These are phyloP conservation scores for Drosophila virilis DNA, from an alignment of 1,140 invertebrate genomes.

Conservation along the genomic window DNA sequence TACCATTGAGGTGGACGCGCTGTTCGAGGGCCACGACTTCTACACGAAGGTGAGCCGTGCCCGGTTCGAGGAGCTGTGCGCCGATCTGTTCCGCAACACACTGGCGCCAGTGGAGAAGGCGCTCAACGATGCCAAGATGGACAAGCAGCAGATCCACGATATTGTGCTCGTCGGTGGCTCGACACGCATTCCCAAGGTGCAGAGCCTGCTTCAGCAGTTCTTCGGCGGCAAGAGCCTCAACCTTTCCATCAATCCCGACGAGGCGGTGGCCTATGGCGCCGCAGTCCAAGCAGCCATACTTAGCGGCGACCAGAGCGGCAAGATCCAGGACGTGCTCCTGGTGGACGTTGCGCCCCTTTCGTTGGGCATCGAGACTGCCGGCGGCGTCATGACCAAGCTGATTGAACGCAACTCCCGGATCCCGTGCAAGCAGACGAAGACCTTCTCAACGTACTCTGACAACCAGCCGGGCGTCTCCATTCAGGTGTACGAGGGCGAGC, in stretches of 20 bases:
- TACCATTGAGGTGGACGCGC: conserved; percentile 90
- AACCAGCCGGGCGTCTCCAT: conserved; percentile 90
- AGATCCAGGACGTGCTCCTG: conserved; percentile 88
- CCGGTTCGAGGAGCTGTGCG: conserved; percentile 93
- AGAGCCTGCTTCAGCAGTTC: conserved; percentile 87
- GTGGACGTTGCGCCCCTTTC: conserved; percentile 86
- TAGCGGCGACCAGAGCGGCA: conserved; percentile 89
- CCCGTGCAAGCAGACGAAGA: conserved; percentile 88
- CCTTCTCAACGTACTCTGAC: conserved; percentile 88
- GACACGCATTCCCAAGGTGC: conserved; percentile 88
- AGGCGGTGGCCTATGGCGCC: conserved; percentile 90
- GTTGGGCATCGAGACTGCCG: conserved; percentile 87
- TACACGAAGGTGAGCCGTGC: conserved; percentile 94
- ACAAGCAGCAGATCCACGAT: conserved; percentile 88
- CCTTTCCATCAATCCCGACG: conserved; percentile 92
- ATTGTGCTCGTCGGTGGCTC: conserved; percentile 88
- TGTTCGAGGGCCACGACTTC: conserved; percentile 92
- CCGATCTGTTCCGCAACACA: conserved; percentile 91
- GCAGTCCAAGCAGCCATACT: conserved; percentile 92
- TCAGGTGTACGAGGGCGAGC: conserved; percentile 89
- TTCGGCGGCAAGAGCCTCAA: conserved; percentile 88
- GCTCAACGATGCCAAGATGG: conserved; percentile 90
- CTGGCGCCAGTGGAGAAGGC: conserved; percentile 90
- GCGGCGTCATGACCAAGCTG: conserved; percentile 88
- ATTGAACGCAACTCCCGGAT: conserved; percentile 88